A percentile compares a stretch with the other conserved stretches of the same genome.
These are phyloP conservation scores for Cerceris rybyensis DNA, from an alignment of 2,888 invertebrate species.

Conservation along the genomic window DNA sequence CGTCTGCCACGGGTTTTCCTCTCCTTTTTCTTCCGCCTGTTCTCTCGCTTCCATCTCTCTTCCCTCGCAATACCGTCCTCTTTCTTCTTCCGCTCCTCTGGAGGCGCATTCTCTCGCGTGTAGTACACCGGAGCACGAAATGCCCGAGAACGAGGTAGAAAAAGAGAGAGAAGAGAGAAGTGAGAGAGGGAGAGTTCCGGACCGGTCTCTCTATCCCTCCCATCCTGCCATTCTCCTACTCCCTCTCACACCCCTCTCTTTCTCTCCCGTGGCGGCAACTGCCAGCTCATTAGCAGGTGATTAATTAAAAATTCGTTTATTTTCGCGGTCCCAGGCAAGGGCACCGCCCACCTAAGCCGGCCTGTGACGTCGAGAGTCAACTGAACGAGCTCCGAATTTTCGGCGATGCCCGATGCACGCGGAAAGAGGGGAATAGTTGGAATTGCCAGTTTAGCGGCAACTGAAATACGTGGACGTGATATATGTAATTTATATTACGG, in stretches of 20 bases:
- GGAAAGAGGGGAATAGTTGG: slow-evolving; percentile 38
- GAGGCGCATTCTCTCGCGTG: neutral
- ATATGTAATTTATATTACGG: slow-evolving; percentile 55
- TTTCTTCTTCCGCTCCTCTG: slow-evolving; percentile 30
- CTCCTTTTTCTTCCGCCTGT: slow-evolving; percentile 17
- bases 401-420: slow-evolving; percentile 40
- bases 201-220: neutral
- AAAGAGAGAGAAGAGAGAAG: neutral
- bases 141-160: neutral
- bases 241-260: slow-evolving; percentile 10
- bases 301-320: slow-evolving; percentile 79
- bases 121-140: slow-evolving; percentile 7
- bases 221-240: too few relatives aligned
- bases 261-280: slow-evolving; percentile 40
- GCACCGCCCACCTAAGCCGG: slow-evolving; percentile 56
- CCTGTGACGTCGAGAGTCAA: slow-evolving; percentile 47
- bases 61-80: slow-evolving; percentile 19
- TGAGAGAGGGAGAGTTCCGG: neutral
- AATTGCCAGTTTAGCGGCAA: slow-evolving; percentile 50
- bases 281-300: slow-evolving; percentile 78
- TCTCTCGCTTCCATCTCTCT: slow-evolving; percentile 24
- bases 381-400: slow-evolving; percentile 22
- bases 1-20: slow-evolving; percentile 54
- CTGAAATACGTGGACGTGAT: slow-evolving; percentile 48
- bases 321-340: slow-evolving; percentile 54